Evolutionary conservation across 2,888 invertebrate species (phyloP), one percentile per base, ranked within the genome.

Genomic region (Galerucella calmariensis): DNA sequence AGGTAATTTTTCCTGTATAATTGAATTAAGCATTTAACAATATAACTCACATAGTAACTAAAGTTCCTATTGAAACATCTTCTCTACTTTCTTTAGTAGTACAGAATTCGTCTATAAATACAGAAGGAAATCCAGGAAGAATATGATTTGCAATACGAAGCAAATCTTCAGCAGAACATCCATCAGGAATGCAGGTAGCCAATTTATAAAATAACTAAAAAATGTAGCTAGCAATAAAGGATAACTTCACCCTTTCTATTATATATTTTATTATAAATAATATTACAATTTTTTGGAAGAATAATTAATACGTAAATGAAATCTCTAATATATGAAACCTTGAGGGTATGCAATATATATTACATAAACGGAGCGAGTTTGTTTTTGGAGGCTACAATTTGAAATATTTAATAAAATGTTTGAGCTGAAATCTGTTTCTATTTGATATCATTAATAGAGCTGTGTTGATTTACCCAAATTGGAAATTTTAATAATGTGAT

Each of bases 161-260:
- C 89, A 80, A 0, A 89, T 89, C 79, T 88, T 88, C 3, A 89
- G 76, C 75, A 16, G 75, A 69, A 72, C 81, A 81, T 14, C 44
- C 77, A 59, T 77, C 69, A 20, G 81, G 81, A 24, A 77, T 53
- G 67, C 80, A 80, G 27, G 75, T 74, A 27, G 78, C 76, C 73
- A 80, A 24, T 69, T 71, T 73, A 72, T 69, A 68, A 59, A 74
- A 62, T 51, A 58, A 53, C 76, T 76, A 46, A 46, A 35, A 35
- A 35, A 35, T 35, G 0, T 35, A 35, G 6, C 35, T 35, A 35
- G 5, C 6, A 1, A 35, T 8, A 35, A 48, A 48, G 48, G 10
- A 48, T 48, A 48, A 35, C 6, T 35, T 35, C 8, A 35, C 2
- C 8, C 35, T 8, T 35, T 1, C 35, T 35, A 8, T 8, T 35